Conservation (phyloP, 1,140 invertebrate species). For the Bombus turneri region DNA sequence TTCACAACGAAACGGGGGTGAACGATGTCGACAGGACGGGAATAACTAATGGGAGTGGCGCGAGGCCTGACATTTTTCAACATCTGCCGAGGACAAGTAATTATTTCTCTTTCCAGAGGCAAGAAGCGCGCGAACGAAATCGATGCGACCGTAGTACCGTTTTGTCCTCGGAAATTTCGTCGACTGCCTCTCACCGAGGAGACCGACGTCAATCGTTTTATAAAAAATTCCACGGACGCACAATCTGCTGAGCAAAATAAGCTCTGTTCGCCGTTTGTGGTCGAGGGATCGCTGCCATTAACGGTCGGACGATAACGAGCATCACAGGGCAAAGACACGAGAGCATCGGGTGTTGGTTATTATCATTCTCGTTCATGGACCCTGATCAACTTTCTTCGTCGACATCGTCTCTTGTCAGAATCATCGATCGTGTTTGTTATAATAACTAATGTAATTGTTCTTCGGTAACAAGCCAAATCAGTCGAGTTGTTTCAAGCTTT, state of each 20-base stretch:
- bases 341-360: neutral
- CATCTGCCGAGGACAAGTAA: slow-evolving; percentile 59
- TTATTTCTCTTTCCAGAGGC: slow-evolving; percentile 48
- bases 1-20: slow-evolving; percentile 52
- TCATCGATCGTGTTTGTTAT: neutral
- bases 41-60: slow-evolving; percentile 62
- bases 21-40: slow-evolving; percentile 55
- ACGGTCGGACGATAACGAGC: slow-evolving; percentile 36
- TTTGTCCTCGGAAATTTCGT: slow-evolving; percentile 14
- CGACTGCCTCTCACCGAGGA: neutral
- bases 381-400: slow-evolving; percentile 78
- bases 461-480: too few relatives aligned
- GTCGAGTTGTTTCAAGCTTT: too few relatives aligned
- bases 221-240: slow-evolving; percentile 17
- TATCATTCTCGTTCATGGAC: slow-evolving; percentile 68
- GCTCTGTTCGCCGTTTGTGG: neutral
- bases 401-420: slow-evolving; percentile 68
- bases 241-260: slow-evolving; percentile 21
- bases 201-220: neutral
- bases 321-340: slow-evolving; percentile 26
- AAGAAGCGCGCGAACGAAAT: neutral
- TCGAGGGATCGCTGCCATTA: slow-evolving; percentile 23
- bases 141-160: neutral
- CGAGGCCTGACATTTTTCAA: slow-evolving; percentile 44
- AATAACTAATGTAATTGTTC: neutral